Conservation (phyloP, 30 jellyfish, hydroid and myxozoan genomes). For the Nemopilema nomurai region DNA sequence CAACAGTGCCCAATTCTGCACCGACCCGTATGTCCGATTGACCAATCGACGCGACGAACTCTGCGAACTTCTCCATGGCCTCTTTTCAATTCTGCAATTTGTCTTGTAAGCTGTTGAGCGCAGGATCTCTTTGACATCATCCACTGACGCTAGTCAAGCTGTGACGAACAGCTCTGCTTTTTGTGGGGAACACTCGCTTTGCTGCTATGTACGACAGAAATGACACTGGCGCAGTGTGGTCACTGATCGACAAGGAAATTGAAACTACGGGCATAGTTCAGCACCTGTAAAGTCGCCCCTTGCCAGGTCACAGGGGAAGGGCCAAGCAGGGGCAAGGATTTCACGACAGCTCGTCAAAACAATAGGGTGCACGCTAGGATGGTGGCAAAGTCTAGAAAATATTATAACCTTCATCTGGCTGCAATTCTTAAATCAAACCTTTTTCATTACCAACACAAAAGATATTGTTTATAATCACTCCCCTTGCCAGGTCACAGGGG, state of each 20-base stretch:
- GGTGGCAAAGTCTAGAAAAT: no score
- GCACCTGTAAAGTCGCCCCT: not conserved
- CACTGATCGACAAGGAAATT: conserved; percentile 4
- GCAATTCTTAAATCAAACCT: no score
- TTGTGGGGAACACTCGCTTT: not conserved
- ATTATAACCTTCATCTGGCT: no score
- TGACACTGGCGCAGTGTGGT: not conserved
- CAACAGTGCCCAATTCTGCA: conserved; percentile 7
- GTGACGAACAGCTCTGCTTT: conserved; percentile 36
- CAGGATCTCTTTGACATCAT: conserved; percentile 48
- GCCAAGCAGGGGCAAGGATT: conserved; percentile 2
- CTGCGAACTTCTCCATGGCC: conserved; percentile 54
- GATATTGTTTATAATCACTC: no score
- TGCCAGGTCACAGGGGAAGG: conserved; percentile 8
- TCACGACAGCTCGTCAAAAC: not conserved
- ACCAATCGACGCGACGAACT: conserved; percentile 42
- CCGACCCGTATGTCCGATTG: conserved; percentile 20
- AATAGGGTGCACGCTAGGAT: conserved; percentile 16
- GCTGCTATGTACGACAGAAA: conserved; percentile 14
- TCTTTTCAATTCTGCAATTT: conserved; percentile 43
- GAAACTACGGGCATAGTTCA: not conserved
- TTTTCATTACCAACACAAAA: no score
- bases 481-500: conserved; percentile 5
- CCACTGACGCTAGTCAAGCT: conserved; percentile 58
- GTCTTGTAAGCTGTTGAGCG: conserved; percentile 45